phyloP scores from a whole-genome alignment of 2,113 vertebrate species.

The Psilopsiagon aymara region DNA sequence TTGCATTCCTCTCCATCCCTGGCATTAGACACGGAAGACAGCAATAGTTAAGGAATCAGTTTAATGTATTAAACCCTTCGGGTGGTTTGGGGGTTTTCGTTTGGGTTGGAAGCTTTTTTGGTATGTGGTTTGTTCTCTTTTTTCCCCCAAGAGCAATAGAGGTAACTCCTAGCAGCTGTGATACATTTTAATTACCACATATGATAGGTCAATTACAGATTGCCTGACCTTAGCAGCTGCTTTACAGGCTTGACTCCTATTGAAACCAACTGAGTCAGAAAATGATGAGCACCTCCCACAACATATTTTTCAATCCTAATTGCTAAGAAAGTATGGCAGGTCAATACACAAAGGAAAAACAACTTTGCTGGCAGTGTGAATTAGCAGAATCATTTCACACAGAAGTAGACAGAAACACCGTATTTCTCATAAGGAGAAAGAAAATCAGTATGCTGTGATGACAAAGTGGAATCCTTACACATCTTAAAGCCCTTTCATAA shows the following conservation, averaged over 20 bases:
- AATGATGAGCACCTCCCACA: slow-evolving; percentile 7
- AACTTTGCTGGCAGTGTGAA: neutral
- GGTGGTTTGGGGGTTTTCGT: neutral
- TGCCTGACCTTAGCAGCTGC: slow-evolving; percentile 35
- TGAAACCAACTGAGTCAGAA: slow-evolving; percentile 55
- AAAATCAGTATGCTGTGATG: neutral
- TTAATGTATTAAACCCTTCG: neutral
- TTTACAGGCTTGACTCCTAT: neutral
- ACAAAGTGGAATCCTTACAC: neutral
- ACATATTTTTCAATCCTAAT: slow-evolving; percentile 3
- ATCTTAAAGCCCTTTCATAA: neutral
- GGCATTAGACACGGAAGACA: neutral
- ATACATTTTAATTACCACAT: neutral
- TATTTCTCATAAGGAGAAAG: neutral
- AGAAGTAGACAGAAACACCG: neutral
- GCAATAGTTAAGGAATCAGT: neutral
- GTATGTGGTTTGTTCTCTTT: neutral
- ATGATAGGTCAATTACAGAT: slow-evolving; percentile 11
- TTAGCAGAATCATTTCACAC: neutral
- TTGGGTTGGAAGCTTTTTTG: neutral
- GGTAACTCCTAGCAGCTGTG: neutral
- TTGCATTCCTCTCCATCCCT: neutral
- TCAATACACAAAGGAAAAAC: neutral
- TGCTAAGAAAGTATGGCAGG: slow-evolving; percentile 25
- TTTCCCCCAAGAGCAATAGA: neutral